Conservation (phyloP, 2,113 vertebrate species). For the Paradoxurus hermaphroditus region DNA sequence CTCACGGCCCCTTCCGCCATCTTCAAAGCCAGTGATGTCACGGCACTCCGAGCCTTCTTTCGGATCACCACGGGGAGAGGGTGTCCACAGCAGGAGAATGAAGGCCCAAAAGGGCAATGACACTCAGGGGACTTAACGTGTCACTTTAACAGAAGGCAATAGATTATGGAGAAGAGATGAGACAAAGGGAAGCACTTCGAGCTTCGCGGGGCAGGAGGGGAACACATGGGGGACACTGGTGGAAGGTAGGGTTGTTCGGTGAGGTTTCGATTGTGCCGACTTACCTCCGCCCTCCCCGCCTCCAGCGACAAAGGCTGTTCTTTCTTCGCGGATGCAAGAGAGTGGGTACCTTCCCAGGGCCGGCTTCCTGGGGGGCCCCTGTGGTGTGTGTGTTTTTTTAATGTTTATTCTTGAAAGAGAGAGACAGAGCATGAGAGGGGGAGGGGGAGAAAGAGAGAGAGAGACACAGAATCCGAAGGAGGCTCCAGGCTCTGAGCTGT, state of each 20-base stretch:
- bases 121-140: not conserved
- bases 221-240: not conserved
- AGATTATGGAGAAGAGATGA: not conserved
- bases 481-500: too few species aligned
- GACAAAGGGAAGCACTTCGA: not conserved
- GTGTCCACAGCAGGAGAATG: not conserved
- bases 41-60: not conserved
- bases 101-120: not conserved
- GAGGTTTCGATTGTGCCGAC: not conserved
- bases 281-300: not conserved
- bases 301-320: not conserved
- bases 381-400: not conserved
- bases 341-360: not conserved
- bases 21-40: not conserved
- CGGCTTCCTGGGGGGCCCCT: not conserved
- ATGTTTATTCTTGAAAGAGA: too few species aligned
- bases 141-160: not conserved
- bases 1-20: not conserved
- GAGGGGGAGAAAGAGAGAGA: too few species aligned
- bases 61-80: not conserved
- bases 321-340: not conserved
- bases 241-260: not conserved
- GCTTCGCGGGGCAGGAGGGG: not conserved
- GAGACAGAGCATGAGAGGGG: too few species aligned
- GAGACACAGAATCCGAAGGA: too few species aligned